Percentiles rank a stretch among this genome's conserved stretches.
phyloP scores from a whole-genome alignment of 2,113 vertebrate genomes.

The Corynorhinus townsendii region DNA sequence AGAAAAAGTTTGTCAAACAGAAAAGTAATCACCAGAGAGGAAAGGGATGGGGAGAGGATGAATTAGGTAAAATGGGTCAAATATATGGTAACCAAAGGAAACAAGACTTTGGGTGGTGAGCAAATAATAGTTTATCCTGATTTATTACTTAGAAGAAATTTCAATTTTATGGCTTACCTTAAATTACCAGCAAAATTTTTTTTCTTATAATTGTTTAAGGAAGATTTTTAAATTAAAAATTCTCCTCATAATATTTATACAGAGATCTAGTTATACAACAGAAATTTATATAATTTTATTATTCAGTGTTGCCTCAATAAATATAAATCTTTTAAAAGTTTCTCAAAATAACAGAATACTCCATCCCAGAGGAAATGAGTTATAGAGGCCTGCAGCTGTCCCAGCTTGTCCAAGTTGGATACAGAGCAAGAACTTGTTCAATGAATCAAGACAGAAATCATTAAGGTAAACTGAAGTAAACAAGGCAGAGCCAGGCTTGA shows the following conservation, averaged over 20 bases:
- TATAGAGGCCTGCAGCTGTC: not conserved
- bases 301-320: not conserved
- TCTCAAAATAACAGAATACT: not conserved
- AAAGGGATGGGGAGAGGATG: not conserved
- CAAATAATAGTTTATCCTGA: not conserved
- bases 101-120: not conserved
- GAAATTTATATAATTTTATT: not conserved
- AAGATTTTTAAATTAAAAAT: not conserved
- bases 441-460: not conserved
- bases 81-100: not conserved
- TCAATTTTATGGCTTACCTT: slow-evolving; percentile 10
- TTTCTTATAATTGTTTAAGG: slow-evolving; percentile 13
- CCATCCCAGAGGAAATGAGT: not conserved
- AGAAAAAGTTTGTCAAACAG: not conserved
- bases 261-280: not conserved
- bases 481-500: not conserved
- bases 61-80: not conserved
- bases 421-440: not conserved
- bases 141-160: slow-evolving; percentile 28
- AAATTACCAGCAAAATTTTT: not conserved
- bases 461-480: not conserved
- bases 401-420: not conserved
- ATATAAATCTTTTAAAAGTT: not conserved
- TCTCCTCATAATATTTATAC: not conserved
- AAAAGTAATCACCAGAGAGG: not conserved